These are phyloP conservation scores for Pyrrhura leucotis DNA, from an alignment of 2,797 vertebrate species.

Conservation along the genomic window DNA sequence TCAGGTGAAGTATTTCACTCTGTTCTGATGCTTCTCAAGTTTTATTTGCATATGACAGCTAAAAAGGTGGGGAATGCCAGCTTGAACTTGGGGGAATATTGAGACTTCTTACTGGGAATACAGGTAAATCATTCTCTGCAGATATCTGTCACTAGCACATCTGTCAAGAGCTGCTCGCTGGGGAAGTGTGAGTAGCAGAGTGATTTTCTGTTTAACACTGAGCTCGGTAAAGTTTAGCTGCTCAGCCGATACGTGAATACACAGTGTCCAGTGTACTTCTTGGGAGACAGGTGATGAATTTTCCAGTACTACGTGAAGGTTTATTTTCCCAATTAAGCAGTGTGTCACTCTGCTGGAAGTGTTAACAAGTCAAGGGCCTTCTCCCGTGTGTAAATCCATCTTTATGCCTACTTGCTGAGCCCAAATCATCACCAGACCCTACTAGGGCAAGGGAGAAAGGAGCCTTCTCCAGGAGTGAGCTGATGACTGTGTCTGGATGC, in stretches of 20 bases:
- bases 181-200: neutral
- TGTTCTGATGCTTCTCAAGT: neutral
- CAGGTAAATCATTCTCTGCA: neutral
- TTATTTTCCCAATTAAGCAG: neutral
- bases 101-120: neutral
- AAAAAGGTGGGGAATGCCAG: neutral
- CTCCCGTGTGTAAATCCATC: neutral
- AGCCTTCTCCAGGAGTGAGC: neutral
- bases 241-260: neutral
- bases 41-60: neutral
- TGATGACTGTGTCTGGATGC: neutral
- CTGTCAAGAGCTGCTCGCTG: neutral
- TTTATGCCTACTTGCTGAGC: neutral
- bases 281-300: slow-evolving; percentile 11
- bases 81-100: neutral
- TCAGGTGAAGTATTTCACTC: neutral
- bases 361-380: neutral
- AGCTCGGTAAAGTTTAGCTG: neutral
- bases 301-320: neutral
- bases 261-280: neutral
- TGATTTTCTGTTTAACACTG: slow-evolving; percentile 50
- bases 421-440: neutral
- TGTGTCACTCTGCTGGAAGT: neutral
- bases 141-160: neutral
- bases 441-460: neutral